Conservation (phyloP, 2,113 vertebrate species). For the Murina feae region DNA sequence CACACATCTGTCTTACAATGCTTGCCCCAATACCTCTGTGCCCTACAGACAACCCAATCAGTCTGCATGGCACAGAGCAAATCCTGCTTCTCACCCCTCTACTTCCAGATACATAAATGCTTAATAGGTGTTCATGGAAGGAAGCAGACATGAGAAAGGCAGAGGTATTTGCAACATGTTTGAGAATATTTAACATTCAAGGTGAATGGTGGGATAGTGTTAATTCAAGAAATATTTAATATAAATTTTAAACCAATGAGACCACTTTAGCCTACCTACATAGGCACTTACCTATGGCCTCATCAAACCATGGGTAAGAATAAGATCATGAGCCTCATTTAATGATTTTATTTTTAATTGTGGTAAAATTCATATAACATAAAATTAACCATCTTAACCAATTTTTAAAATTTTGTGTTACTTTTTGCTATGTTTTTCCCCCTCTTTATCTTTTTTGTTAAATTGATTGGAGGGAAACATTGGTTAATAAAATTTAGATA, state of each 20-base stretch:
- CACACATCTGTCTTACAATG: neutral
- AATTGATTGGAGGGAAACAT: neutral
- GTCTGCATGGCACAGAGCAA: neutral
- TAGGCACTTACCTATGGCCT: neutral
- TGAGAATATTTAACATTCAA: neutral
- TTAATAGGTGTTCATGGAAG: neutral
- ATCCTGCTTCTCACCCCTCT: neutral
- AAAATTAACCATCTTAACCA: neutral
- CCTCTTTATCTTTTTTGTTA: neutral
- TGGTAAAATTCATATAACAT: neutral
- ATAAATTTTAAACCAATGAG: constrained; percentile 19
- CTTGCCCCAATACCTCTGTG: neutral
- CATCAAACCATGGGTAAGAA: neutral
- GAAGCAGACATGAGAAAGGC: neutral
- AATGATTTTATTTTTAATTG: neutral
- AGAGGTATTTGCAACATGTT: neutral
- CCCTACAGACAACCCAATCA: neutral
- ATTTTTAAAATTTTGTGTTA: neutral
- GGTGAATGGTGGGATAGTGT: neutral
- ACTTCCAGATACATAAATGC: neutral
- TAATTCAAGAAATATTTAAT: neutral
- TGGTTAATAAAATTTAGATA: neutral
- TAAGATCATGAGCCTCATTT: neutral
- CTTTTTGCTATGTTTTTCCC: neutral
- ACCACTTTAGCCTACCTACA: neutral